Conservation (phyloP, 2,797 vertebrate species). For the Myotis pilosus region DNA sequence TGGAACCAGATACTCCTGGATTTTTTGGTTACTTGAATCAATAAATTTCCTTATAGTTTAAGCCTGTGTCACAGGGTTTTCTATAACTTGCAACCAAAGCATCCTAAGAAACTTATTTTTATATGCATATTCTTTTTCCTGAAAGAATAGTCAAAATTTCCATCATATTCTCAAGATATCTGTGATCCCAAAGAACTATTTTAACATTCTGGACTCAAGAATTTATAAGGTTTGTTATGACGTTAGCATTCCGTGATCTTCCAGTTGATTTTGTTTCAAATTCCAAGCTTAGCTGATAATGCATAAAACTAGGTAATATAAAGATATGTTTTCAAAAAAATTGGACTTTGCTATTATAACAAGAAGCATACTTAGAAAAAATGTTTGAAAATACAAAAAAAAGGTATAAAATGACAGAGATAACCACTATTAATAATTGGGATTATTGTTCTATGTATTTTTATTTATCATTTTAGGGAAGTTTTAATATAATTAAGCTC, state of each 20-base stretch:
- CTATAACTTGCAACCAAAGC: constrained; percentile 4
- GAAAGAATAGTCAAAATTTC: background rate
- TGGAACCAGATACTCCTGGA: background rate
- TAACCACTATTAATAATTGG: background rate
- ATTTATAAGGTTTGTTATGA: constrained; percentile 1
- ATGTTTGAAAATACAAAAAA: background rate
- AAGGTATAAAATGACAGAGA: background rate
- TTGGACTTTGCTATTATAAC: background rate
- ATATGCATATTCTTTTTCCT: background rate
- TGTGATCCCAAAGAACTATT: background rate
- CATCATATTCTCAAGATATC: background rate
- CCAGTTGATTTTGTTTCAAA: constrained; percentile 42
- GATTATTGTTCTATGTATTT: background rate
- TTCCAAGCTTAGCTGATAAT: constrained; percentile 29
- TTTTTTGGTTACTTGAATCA: background rate
- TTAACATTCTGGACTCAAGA: background rate
- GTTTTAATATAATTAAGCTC: constrained; percentile 17
- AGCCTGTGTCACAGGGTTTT: background rate
- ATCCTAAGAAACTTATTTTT: background rate
- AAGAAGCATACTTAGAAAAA: constrained; percentile 41
- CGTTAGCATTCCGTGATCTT: constrained; percentile 24
- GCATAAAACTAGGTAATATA: background rate
- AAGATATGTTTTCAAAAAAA: constrained; percentile 51
- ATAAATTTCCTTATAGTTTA: background rate
- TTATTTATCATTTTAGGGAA: background rate